Conservation (phyloP, 2,797 vertebrate genomes). For the Siniperca obscura region DNA sequence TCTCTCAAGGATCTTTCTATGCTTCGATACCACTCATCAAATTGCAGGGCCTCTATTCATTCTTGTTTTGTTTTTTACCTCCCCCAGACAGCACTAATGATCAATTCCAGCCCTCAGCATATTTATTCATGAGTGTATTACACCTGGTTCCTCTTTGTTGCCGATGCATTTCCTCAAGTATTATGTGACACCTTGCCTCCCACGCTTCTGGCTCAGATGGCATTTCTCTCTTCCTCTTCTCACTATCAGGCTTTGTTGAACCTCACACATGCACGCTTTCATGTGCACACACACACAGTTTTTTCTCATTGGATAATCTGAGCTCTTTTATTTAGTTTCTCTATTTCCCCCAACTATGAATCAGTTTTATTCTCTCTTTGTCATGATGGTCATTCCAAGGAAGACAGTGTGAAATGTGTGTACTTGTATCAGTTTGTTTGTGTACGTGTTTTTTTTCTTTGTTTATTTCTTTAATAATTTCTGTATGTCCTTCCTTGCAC, state of each 20-base stretch:
- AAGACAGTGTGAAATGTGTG: slow-evolving; percentile 8
- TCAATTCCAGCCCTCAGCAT: slow-evolving; percentile 71
- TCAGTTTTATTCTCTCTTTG: slow-evolving; percentile 38
- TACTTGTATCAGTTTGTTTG: slow-evolving; percentile 1
- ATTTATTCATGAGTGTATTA: slow-evolving; percentile 80
- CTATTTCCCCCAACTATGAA: neutral
- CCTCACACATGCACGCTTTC: slow-evolving; percentile 16
- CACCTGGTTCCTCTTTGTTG: slow-evolving; percentile 76
- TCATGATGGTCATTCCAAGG: slow-evolving; percentile 16
- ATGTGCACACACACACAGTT: slow-evolving; percentile 18
- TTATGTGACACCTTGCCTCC: slow-evolving; percentile 69
- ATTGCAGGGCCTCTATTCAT: slow-evolving; percentile 50
- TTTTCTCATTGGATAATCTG: slow-evolving; percentile 45
- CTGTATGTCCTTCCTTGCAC: neutral
- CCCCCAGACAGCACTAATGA: slow-evolving; percentile 74
- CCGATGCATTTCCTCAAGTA: slow-evolving; percentile 73
- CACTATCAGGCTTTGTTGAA: slow-evolving; percentile 54
- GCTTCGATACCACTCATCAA: slow-evolving; percentile 64
- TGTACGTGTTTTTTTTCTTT: neutral
- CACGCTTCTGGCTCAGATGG: slow-evolving; percentile 56
- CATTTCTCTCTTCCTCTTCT: slow-evolving; percentile 60
- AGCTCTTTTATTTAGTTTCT: slow-evolving; percentile 39
- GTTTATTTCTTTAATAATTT: neutral
- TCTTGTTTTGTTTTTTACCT: slow-evolving; percentile 33
- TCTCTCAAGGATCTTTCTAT: slow-evolving; percentile 54